Conservation (phyloP, 1,140 invertebrate genomes). For the Drosophila orosa region DNA sequence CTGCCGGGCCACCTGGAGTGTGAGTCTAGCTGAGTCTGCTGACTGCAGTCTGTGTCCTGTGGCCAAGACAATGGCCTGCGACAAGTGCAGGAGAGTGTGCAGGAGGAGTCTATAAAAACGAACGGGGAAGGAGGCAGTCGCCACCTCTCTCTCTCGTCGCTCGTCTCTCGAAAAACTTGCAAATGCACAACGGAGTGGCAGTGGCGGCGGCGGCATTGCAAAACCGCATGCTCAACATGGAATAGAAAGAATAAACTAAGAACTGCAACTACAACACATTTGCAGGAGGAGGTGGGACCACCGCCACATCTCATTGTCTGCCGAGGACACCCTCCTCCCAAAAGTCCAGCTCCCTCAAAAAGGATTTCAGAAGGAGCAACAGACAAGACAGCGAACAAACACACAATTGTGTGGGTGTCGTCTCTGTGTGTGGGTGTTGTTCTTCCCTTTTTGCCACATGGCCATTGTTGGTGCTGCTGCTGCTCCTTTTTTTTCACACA, state of each 20-base stretch:
- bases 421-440: constrained; percentile 14
- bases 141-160: neutral
- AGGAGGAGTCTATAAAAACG: constrained; percentile 71
- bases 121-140: constrained; percentile 5
- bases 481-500: constrained; percentile 25
- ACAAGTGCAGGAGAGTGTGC: constrained; percentile 53
- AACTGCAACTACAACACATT: constrained; percentile 58
- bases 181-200: constrained; percentile 57
- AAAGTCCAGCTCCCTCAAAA: constrained; percentile 47
- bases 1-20: constrained; percentile 51
- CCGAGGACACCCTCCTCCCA: constrained; percentile 13
- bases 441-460: constrained; percentile 4
- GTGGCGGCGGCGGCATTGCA: constrained; percentile 20
- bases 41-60: constrained; percentile 25
- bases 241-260: constrained; percentile 62
- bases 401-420: constrained; percentile 37
- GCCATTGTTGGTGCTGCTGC: constrained; percentile 35
- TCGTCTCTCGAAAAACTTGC: constrained; percentile 56
- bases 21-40: constrained; percentile 3
- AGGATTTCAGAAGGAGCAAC: constrained; percentile 36
- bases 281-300: constrained; percentile 12
- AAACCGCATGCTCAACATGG: constrained; percentile 66
- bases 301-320: constrained; percentile 63
- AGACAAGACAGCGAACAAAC: constrained; percentile 50
- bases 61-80: constrained; percentile 76